Conservation (phyloP, 2,888 invertebrate genomes). For the Allygus modestus region DNA sequence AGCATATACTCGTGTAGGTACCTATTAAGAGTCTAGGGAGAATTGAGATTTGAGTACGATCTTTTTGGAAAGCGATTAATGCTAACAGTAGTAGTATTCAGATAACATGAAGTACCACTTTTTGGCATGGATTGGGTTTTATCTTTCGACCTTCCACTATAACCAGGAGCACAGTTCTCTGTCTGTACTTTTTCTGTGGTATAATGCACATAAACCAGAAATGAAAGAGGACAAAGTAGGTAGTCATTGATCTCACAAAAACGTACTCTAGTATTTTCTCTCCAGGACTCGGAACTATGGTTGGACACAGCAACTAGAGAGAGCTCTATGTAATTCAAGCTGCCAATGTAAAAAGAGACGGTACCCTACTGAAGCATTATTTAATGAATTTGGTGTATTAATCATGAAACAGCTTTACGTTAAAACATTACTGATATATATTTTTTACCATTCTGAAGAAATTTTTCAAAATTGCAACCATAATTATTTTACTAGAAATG, state of each 20-base stretch:
- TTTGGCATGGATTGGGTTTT: constrained; percentile 43
- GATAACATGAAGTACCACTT: constrained; percentile 7
- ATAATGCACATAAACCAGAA: neutral
- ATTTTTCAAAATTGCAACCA: no score
- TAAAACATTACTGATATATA: no score
- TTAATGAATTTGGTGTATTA: no score
- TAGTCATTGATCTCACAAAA: constrained; percentile 3
- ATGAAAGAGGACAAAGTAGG: neutral
- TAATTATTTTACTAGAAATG: no score
- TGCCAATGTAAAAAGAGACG: no score
- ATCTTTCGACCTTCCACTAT: constrained; percentile 5
- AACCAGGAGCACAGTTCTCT: neutral
- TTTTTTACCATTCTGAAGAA: no score
- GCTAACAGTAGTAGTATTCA: constrained; percentile 1
- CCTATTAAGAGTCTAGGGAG: constrained; percentile 20
- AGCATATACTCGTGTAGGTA: constrained; percentile 29
- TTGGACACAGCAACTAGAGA: no score
- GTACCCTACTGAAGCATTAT: no score
- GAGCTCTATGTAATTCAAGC: no score
- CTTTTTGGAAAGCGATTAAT: neutral
- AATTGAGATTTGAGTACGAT: constrained; percentile 21
- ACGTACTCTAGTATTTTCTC: constrained; percentile 1
- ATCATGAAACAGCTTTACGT: no score
- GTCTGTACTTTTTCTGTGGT: no score
- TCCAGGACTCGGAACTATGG: neutral